These are phyloP conservation scores for Otus scops DNA, from an alignment of 2,797 vertebrate genomes.

Conservation along the genomic window DNA sequence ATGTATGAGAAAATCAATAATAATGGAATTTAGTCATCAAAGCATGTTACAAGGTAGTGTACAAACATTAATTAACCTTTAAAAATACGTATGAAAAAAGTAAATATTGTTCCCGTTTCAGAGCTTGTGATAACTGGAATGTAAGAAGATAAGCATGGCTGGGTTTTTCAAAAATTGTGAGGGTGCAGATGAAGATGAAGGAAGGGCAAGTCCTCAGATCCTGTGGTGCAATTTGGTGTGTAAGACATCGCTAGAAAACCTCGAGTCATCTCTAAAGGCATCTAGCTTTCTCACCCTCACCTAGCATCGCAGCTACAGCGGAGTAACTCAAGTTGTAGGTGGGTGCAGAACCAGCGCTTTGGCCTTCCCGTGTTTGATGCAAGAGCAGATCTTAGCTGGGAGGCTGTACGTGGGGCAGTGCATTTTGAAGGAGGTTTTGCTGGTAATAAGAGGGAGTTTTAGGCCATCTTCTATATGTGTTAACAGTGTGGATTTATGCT, in stretches of 20 bases:
- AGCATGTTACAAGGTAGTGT: background rate
- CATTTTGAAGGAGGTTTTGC: background rate
- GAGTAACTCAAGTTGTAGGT: background rate
- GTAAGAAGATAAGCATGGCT: background rate
- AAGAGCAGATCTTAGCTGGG: rapidly evolving
- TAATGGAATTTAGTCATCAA: slow-evolving; percentile 7
- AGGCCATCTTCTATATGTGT: background rate
- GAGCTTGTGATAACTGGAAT: background rate
- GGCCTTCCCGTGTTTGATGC: rapidly evolving
- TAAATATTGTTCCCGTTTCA: background rate
- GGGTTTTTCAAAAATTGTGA: background rate
- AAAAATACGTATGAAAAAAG: background rate
- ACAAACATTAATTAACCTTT: slow-evolving; percentile 60
- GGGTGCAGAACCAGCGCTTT: background rate
- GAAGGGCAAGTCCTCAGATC: background rate
- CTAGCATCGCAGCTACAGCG: rapidly evolving
- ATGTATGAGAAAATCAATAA: slow-evolving; percentile 44
- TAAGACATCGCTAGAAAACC: background rate
- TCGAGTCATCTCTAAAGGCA: background rate
- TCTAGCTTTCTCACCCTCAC: rapidly evolving
- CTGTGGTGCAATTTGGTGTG: background rate
- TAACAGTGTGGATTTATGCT: background rate
- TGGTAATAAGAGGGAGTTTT: rapidly evolving
- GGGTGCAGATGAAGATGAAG: background rate
- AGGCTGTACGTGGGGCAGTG: rapidly evolving